phyloP scores from a whole-genome alignment of 1,140 invertebrate species.

The Calycopis cecrops region DNA sequence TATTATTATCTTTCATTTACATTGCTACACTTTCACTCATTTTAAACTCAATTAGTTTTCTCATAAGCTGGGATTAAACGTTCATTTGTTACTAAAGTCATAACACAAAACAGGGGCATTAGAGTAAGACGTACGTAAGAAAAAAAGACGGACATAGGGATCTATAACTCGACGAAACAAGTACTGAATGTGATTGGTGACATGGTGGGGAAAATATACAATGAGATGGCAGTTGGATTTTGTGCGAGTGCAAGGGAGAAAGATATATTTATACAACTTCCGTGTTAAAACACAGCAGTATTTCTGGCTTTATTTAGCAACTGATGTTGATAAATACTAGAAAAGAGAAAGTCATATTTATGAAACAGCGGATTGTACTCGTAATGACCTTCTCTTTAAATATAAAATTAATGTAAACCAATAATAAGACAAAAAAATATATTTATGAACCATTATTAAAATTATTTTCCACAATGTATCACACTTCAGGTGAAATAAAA shows the following conservation, averaged over 20 bases:
- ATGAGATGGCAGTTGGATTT: not conserved
- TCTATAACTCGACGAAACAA: constrained; percentile 29
- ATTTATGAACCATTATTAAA: no score
- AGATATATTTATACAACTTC: not conserved
- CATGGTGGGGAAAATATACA: not conserved
- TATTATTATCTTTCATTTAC: not conserved
- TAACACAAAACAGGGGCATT: not conserved
- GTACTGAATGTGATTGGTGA: not conserved
- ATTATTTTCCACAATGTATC: no score
- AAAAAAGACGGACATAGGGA: constrained; percentile 43
- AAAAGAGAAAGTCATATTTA: no score
- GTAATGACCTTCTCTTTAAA: no score
- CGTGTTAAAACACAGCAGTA: not conserved
- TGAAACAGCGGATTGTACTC: no score
- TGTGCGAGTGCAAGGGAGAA: not conserved
- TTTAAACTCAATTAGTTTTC: not conserved
- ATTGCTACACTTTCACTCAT: not conserved
- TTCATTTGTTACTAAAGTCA: not conserved
- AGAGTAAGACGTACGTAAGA: constrained; percentile 23
- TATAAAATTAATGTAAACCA: no score
- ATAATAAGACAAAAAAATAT: no score
- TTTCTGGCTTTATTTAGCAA: not conserved
- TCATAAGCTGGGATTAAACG: no score
- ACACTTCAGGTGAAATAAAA: no score
- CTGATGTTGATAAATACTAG: no score